These are phyloP conservation scores for Amyelois transitella DNA, from an alignment of 1,140 invertebrate genomes.

Conservation along the genomic window DNA sequence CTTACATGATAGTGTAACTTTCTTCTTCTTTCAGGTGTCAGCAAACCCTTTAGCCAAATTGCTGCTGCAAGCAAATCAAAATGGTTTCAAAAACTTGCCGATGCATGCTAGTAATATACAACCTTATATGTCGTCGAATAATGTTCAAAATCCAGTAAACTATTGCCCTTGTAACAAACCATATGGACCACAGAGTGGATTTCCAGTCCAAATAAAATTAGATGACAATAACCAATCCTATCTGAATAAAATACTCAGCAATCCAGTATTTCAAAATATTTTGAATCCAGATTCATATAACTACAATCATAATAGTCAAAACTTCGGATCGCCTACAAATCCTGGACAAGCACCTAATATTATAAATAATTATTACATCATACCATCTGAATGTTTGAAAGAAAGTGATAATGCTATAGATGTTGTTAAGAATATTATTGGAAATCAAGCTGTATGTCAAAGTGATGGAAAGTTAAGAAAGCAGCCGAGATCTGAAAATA, in stretches of 20 bases:
- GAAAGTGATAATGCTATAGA: conserved; percentile 2
- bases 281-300: conserved; percentile 14
- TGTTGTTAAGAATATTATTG: not conserved
- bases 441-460: conserved; percentile 2
- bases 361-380: conserved; percentile 40
- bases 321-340: conserved; percentile 15
- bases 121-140: conserved; percentile 13
- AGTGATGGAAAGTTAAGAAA: conserved; percentile 1
- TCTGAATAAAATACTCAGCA: conserved; percentile 22
- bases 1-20: no score
- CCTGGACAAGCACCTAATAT: conserved; percentile 16
- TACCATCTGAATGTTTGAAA: conserved; percentile 26
- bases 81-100: conserved; percentile 14
- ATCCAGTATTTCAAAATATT: conserved; percentile 16
- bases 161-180: not conserved
- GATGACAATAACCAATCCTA: conserved; percentile 13
- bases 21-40: conserved; percentile 27
- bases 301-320: conserved; percentile 17
- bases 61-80: conserved; percentile 15
- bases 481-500: not conserved
- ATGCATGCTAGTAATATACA: conserved; percentile 8
- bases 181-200: not conserved
- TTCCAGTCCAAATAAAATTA: not conserved
- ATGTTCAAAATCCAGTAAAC: conserved; percentile 17
- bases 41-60: conserved; percentile 23